These are phyloP conservation scores for Drosophila ustulata DNA, from an alignment of 2,888 invertebrate species.

Conservation along the genomic window DNA sequence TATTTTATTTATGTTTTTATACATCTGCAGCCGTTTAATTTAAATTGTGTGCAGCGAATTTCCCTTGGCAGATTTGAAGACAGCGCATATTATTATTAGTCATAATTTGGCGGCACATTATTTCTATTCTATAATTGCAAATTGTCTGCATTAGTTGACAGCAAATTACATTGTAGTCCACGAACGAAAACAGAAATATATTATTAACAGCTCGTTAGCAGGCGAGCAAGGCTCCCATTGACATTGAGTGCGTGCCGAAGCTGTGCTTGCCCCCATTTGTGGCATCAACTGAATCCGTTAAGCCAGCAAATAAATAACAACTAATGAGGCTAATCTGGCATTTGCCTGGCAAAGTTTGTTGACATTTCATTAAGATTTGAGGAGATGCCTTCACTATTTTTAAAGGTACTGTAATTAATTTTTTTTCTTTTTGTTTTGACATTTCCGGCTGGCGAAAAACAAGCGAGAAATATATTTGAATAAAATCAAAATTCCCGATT, in stretches of 20 bases:
- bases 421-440: slow-evolving; percentile 43
- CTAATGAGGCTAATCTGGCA: slow-evolving; percentile 21
- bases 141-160: slow-evolving; percentile 55
- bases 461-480: slow-evolving; percentile 9
- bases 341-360: slow-evolving; percentile 12
- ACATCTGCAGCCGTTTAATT: not conserved
- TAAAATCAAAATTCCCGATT: slow-evolving; percentile 2
- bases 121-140: slow-evolving; percentile 42
- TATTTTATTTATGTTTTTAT: not conserved
- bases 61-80: not conserved
- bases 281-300: slow-evolving; percentile 30
- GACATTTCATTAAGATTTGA: slow-evolving; percentile 20
- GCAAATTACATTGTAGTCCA: slow-evolving; percentile 54
- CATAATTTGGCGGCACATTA: slow-evolving; percentile 23
- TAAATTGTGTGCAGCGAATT: not conserved
- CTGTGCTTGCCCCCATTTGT: slow-evolving; percentile 30
- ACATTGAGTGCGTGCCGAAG: slow-evolving; percentile 67
- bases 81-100: slow-evolving; percentile 4
- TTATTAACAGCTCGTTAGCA: slow-evolving; percentile 63
- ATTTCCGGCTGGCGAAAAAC: slow-evolving; percentile 39
- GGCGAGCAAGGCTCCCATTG: slow-evolving; percentile 20
- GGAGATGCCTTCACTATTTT: slow-evolving; percentile 2
- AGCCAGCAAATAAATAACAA: slow-evolving; percentile 13
- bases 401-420: slow-evolving; percentile 32
- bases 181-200: slow-evolving; percentile 14